A percentile compares a stretch with the other conserved stretches of the same genome.
phyloP scores from a whole-genome alignment of 2,797 vertebrate species.

The Gadopsis marmoratus region DNA sequence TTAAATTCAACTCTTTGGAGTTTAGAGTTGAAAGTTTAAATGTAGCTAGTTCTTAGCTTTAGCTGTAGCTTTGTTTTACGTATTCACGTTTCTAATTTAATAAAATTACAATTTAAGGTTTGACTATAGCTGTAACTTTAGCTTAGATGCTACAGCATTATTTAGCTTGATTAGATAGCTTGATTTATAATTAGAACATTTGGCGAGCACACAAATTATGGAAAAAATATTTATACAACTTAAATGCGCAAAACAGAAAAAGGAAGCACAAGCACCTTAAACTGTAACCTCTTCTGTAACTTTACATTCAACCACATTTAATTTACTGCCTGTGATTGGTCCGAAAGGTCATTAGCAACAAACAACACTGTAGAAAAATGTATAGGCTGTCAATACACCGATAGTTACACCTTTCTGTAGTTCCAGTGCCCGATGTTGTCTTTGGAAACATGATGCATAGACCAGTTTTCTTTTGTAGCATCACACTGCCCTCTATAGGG shows the following conservation, averaged over 20 bases:
- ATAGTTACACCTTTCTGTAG: slow-evolving; percentile 1
- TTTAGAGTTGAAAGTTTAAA: background rate
- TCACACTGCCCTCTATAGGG: slow-evolving; percentile 80
- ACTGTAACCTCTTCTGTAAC: background rate
- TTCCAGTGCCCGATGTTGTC: background rate
- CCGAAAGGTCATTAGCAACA: background rate
- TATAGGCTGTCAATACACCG: background rate
- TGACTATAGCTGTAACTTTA: background rate
- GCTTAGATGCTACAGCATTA: background rate
- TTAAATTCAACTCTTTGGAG: background rate
- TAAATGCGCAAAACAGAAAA: background rate
- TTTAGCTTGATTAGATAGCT: background rate
- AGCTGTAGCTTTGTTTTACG: background rate
- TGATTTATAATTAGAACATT: too few species aligned
- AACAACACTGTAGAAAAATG: background rate
- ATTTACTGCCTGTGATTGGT: background rate
- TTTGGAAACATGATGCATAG: slow-evolving; percentile 7
- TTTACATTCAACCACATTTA: slow-evolving; percentile 9
- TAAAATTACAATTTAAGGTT: background rate
- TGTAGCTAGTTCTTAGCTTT: slow-evolving; percentile 1
- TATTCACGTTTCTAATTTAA: background rate
- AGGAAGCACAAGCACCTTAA: background rate
- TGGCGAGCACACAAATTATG: background rate
- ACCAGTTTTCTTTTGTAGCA: slow-evolving; percentile 52
- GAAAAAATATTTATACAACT: background rate